Evolutionary conservation across 2,113 vertebrate species (phyloP).

Genomic region (Ranitomeya imitator): DNA sequence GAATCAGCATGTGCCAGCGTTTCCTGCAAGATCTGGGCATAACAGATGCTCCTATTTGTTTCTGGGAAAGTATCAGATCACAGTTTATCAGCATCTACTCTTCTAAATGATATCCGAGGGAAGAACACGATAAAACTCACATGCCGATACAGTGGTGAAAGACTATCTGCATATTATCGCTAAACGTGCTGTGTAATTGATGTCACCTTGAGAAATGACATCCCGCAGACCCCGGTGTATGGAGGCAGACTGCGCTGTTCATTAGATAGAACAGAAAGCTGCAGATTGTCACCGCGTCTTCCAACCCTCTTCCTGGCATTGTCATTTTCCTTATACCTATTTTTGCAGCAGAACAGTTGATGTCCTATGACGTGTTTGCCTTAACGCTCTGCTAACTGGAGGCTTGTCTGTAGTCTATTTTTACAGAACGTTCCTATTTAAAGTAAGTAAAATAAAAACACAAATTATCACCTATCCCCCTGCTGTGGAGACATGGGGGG

Average conservation of each 20-base stretch:
- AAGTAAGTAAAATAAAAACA: too few relatives aligned
- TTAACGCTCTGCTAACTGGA: conserved; percentile 10
- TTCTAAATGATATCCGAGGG: not conserved
- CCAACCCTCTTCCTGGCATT: conserved; percentile 25
- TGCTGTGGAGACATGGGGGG: too few relatives aligned
- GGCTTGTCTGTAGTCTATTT: not conserved
- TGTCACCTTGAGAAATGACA: not conserved
- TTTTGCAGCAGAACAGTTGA: conserved; percentile 16
- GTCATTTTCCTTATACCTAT: conserved; percentile 40
- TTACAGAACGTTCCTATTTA: not conserved
- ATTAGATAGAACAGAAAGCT: conserved; percentile 10
- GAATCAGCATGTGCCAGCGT: not conserved
- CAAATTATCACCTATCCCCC: too few relatives aligned
- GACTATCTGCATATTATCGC: conserved; percentile 31
- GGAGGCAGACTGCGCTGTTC: not conserved
- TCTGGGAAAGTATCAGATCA: not conserved
- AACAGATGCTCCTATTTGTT: conserved; percentile 28
- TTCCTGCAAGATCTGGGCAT: not conserved
- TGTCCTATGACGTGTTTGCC: not conserved
- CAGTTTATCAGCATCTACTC: not conserved
- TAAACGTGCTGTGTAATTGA: not conserved
- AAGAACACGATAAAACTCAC: not conserved
- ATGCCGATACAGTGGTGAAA: conserved; percentile 20
- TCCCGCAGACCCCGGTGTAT: not conserved
- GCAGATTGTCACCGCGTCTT: conserved; percentile 14